These are phyloP conservation scores for Troides aeacus DNA, from an alignment of 2,888 invertebrate species.

Conservation along the genomic window DNA sequence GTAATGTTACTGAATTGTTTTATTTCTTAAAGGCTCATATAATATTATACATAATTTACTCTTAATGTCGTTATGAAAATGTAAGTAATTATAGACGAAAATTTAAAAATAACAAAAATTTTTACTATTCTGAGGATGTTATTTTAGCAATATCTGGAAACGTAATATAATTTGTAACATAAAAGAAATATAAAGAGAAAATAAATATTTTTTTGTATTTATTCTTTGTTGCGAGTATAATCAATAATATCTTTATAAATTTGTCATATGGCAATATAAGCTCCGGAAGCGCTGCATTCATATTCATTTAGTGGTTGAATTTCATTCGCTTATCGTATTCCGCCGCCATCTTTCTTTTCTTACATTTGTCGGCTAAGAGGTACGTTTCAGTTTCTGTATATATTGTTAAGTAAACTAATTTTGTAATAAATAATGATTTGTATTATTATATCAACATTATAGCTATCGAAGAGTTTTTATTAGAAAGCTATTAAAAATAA, in stretches of 20 bases:
- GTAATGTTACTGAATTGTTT: neutral
- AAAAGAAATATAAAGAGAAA: neutral
- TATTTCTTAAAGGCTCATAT: neutral
- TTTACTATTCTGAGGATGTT: neutral
- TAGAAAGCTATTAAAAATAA: conserved; percentile 38
- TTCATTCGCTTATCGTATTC: conserved; percentile 46
- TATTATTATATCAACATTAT: conserved; percentile 4
- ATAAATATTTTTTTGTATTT: neutral
- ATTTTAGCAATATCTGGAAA: neutral
- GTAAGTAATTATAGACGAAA: neutral
- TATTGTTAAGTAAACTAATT: conserved; percentile 42
- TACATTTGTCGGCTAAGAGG: conserved; percentile 69
- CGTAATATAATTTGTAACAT: neutral
- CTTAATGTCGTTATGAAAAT: neutral
- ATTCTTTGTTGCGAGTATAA: neutral
- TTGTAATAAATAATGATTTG: conserved; percentile 31
- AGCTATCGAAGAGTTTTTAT: conserved; percentile 26
- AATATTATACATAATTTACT: neutral
- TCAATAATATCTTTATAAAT: conserved; percentile 8
- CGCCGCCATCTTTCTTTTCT: conserved; percentile 77
- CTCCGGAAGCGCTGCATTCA: conserved; percentile 22
- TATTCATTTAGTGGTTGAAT: conserved; percentile 23
- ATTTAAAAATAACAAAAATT: neutral
- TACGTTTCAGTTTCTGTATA: conserved; percentile 57
- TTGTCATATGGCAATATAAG: conserved; percentile 18